Percentiles rank a stretch among this genome's conserved stretches.
These are phyloP conservation scores for Kradibia gibbosae DNA, from an alignment of 1,140 invertebrate genomes.

Conservation along the genomic window DNA sequence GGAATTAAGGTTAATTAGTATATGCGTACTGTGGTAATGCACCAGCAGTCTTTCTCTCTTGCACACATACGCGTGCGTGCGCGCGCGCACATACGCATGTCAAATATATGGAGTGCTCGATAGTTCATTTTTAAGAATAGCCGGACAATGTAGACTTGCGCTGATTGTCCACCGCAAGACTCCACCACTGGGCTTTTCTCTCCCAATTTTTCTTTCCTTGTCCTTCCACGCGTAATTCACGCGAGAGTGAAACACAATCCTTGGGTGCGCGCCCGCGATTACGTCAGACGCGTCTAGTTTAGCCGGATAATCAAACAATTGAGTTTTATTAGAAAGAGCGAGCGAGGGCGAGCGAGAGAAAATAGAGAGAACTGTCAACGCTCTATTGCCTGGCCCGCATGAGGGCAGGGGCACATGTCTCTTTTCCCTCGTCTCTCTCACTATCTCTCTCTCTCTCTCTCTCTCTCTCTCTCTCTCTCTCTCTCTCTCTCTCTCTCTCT, in stretches of 20 bases:
- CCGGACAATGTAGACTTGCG: not conserved
- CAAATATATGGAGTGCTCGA: not conserved
- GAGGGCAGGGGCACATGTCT: not conserved
- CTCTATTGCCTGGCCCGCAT: not conserved
- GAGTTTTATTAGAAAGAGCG: constrained; percentile 10
- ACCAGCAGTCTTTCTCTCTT: not conserved
- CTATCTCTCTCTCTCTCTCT: no score
- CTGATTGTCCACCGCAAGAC: not conserved
- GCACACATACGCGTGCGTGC: no score
- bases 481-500: not conserved
- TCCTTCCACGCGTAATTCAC: constrained; percentile 4
- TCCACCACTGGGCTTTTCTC: not conserved
- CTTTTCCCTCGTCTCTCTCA: no score
- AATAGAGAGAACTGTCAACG: not conserved
- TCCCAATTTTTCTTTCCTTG: not conserved
- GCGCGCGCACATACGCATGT: no score
- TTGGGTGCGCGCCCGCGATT: not conserved
- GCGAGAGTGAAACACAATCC: constrained; percentile 9
- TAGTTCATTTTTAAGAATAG: not conserved
- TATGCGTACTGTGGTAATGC: not conserved
- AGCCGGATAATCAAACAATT: constrained; percentile 33
- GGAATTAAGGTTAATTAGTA: constrained; percentile 31
- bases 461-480: no score
- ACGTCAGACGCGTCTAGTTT: constrained; percentile 28
- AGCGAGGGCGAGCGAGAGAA: not conserved